Conservation (phyloP, 2,113 vertebrate species). For the Nycticorax nycticorax region DNA sequence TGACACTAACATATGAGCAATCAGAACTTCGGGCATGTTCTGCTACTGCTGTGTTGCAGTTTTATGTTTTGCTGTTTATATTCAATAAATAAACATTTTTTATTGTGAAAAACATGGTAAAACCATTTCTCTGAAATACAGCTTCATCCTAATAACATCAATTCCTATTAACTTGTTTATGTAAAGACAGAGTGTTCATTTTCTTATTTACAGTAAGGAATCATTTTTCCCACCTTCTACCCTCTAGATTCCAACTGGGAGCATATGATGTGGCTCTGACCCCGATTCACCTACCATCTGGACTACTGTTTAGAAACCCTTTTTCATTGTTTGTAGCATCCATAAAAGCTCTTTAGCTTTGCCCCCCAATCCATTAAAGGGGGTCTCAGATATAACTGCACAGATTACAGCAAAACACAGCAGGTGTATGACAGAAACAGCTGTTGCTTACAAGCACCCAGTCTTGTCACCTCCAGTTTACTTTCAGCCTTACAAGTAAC, state of each 20-base stretch:
- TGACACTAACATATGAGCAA: background rate
- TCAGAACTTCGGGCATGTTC: background rate
- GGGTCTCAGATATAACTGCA: background rate
- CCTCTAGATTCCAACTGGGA: background rate
- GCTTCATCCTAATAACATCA: background rate
- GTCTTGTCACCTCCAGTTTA: background rate
- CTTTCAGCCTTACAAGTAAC: background rate
- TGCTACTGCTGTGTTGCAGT: background rate
- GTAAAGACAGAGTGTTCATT: background rate
- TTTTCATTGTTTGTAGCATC: background rate
- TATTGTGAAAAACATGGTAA: background rate
- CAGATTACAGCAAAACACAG: background rate
- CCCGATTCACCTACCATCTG: constrained; percentile 39
- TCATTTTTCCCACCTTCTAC: background rate
- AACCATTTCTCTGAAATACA: background rate
- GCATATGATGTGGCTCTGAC: background rate
- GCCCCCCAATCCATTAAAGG: background rate
- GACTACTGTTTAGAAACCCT: background rate
- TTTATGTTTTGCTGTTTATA: background rate
- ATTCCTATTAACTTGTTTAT: background rate
- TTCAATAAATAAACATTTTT: background rate
- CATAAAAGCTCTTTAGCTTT: background rate
- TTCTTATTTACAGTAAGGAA: background rate
- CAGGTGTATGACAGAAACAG: background rate
- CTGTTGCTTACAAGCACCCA: background rate